Conservation (phyloP, 2,113 vertebrate species). For the Scolopax mira region DNA sequence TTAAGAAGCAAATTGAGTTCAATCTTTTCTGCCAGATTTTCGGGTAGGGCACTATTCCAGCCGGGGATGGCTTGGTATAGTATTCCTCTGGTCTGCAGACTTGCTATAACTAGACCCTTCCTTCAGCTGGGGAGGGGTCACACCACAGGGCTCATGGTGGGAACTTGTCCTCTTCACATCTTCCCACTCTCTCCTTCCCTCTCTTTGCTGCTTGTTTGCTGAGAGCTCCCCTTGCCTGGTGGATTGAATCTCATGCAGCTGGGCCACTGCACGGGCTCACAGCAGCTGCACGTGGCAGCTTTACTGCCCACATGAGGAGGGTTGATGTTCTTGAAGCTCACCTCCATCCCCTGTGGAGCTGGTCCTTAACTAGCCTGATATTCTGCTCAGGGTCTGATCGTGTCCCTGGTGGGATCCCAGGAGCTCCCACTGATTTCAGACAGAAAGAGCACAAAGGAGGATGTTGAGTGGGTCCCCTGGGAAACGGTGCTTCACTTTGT, state of each 20-base stretch:
- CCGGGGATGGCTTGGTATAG: background rate
- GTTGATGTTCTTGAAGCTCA: background rate
- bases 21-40: background rate
- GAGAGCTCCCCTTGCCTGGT: background rate
- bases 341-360: background rate
- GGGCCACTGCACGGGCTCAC: background rate
- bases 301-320: background rate
- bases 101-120: background rate
- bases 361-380: background rate
- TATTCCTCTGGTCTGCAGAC: background rate
- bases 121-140: background rate
- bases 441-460: background rate
- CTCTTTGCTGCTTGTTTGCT: background rate
- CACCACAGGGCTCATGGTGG: background rate
- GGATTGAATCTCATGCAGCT: background rate
- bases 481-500: background rate
- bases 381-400: background rate
- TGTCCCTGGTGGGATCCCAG: background rate
- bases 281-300: background rate
- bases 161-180: background rate
- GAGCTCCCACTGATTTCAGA: background rate
- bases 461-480: background rate
- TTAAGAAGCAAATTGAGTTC: background rate
- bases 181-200: background rate
- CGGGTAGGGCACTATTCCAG: background rate